A percentile compares a stretch with the other conserved stretches of the same genome.
Conservation (phyloP, 1,140 invertebrate species). For the Drosophila orosa region DNA sequence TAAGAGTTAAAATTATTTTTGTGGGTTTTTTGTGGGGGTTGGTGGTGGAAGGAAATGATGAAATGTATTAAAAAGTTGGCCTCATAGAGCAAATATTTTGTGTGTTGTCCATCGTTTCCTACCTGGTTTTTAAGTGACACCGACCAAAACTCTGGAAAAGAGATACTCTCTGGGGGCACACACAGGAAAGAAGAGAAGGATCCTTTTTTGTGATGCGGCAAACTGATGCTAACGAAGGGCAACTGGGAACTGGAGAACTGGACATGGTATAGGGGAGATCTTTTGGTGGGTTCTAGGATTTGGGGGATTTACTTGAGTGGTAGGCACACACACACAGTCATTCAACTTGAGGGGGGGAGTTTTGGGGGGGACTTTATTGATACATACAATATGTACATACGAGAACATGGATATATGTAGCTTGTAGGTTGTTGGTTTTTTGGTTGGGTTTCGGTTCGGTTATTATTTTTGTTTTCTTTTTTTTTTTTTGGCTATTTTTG, state of each 20-base stretch:
- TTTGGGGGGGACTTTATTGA: conserved; percentile 1
- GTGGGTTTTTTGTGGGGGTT: not conserved
- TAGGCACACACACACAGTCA: conserved; percentile 37
- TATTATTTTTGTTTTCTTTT: not conserved
- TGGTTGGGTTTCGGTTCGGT: conserved; percentile 2
- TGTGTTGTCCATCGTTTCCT: conserved; percentile 13
- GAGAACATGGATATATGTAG: conserved; percentile 38
- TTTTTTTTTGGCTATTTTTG: not conserved
- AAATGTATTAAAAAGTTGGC: conserved; percentile 15
- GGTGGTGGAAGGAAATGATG: not conserved
- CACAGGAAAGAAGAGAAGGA: conserved; percentile 7
- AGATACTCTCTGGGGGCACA: conserved; percentile 12
- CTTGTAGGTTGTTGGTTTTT: conserved; percentile 37
- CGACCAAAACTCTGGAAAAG: conserved; percentile 10
- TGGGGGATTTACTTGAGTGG: conserved; percentile 3
- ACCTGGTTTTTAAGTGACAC: conserved; percentile 7
- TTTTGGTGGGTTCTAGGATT: not conserved
- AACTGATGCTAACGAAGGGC: conserved; percentile 10
- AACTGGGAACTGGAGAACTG: conserved; percentile 1
- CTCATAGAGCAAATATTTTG: conserved; percentile 9
- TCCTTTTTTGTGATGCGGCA: conserved; percentile 6
- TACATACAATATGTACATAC: conserved; percentile 39
- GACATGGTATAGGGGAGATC: not conserved
- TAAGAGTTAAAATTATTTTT: conserved; percentile 7
- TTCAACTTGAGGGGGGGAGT: conserved; percentile 11